Evolutionary conservation across 2,797 vertebrate species (phyloP).

Genomic region (Alcedo atthis): DNA sequence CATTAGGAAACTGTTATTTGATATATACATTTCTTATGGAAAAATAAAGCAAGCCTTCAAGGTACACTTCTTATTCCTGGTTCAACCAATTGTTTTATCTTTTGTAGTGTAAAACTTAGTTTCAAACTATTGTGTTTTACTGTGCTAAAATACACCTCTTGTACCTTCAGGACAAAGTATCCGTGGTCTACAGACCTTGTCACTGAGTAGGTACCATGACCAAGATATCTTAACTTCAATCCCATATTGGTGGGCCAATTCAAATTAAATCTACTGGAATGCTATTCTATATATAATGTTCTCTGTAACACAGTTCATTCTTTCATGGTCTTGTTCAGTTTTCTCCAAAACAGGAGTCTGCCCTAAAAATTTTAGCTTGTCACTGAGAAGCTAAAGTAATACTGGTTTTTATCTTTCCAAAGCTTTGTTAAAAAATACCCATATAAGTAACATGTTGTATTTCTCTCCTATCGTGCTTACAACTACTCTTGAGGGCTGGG

Average conservation of each 20-base stretch:
- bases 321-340: neutral
- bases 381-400: neutral
- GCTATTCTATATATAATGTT: neutral
- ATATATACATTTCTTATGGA: neutral
- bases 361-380: neutral
- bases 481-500: neutral
- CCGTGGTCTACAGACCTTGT: neutral
- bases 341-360: neutral
- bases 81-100: neutral
- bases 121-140: neutral
- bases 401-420: neutral
- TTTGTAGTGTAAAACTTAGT: neutral
- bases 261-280: neutral
- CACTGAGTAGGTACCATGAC: neutral
- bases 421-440: neutral
- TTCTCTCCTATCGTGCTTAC: neutral
- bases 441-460: neutral
- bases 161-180: neutral
- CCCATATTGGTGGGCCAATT: neutral
- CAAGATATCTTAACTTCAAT: neutral
- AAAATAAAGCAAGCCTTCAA: neutral
- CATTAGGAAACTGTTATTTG: neutral
- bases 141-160: neutral
- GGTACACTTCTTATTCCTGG: neutral
- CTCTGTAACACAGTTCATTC: neutral